Evolutionary conservation across 2,888 invertebrate genomes (phyloP).

Genomic region (Cerceris ruficornis): DNA sequence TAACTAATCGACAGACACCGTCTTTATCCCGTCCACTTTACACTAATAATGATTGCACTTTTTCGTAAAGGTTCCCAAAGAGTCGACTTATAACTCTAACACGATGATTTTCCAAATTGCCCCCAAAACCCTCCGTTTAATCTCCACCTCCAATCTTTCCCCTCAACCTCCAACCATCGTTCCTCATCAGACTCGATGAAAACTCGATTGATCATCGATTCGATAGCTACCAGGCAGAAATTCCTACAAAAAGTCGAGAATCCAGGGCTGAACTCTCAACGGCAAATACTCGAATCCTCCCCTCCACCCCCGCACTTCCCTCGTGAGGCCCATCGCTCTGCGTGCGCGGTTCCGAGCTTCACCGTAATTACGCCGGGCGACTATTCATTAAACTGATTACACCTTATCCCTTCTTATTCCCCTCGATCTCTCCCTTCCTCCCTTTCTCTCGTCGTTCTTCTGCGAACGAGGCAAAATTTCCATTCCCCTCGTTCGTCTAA

Average conservation of each 20-base stretch:
- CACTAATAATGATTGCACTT: no score
- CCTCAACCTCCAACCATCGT: no score
- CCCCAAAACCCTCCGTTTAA: no score
- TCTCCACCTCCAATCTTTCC: no score
- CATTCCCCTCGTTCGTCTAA: constrained; percentile 31
- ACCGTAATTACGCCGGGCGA: constrained; percentile 77
- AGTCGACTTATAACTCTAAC: no score
- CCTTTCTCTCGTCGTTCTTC: constrained; percentile 27
- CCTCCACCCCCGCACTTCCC: constrained; percentile 5
- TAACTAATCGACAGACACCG: no score
- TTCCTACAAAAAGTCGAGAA: neutral
- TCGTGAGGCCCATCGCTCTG: neutral
- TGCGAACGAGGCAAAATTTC: constrained; percentile 15
- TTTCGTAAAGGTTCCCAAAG: no score
- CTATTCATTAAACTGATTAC: constrained; percentile 81
- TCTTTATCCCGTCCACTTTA: no score
- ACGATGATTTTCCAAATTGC: no score
- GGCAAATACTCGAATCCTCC: neutral
- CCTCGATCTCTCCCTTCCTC: neutral
- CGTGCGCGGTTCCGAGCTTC: constrained; percentile 51
- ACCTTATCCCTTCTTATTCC: constrained; percentile 68
- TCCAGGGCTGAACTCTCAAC: neutral
- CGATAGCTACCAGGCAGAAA: neutral
- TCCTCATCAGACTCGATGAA: no score
- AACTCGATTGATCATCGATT: no score